phyloP scores from a whole-genome alignment of 2,888 invertebrate species.

The Tanytarsus gracilentus region DNA sequence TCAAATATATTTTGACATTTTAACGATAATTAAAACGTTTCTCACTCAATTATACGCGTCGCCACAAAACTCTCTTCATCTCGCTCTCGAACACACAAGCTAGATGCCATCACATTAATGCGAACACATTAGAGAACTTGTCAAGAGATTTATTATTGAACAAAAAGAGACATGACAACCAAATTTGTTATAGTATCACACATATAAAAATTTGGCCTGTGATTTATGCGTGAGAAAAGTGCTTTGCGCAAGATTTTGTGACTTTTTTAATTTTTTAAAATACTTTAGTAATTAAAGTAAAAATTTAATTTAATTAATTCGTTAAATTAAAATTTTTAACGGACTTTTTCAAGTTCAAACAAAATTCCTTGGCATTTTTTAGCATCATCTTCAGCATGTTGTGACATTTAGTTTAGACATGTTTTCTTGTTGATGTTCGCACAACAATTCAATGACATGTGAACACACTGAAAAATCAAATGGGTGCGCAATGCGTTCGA shows the following conservation, averaged over 20 bases:
- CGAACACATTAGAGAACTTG: conserved; percentile 20
- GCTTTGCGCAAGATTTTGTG: neutral
- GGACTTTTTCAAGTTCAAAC: too few relatives aligned
- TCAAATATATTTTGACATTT: conserved; percentile 25
- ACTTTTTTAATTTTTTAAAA: neutral
- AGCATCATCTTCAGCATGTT: neutral
- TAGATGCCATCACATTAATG: neutral
- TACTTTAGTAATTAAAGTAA: neutral
- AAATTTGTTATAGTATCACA: too few relatives aligned
- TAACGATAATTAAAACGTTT: conserved; percentile 29
- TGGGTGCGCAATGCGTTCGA: too few relatives aligned
- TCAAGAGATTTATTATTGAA: conserved; percentile 28
- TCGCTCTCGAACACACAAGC: conserved; percentile 11
- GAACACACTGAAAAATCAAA: conserved; percentile 3
- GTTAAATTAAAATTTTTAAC: neutral
- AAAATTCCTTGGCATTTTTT: neutral
- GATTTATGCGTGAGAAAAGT: conserved; percentile 27
- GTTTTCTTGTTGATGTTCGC: too few relatives aligned
- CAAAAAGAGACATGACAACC: too few relatives aligned
- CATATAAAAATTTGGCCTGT: too few relatives aligned
- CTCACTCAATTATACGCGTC: conserved; percentile 28
- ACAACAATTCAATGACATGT: conserved; percentile 7
- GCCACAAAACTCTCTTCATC: too few relatives aligned
- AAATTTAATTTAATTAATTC: neutral
- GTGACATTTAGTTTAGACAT: conserved; percentile 7